Base-by-base conservation (phyloP, 1,140 invertebrate genomes). In the Drosophila nikananu region DNA sequence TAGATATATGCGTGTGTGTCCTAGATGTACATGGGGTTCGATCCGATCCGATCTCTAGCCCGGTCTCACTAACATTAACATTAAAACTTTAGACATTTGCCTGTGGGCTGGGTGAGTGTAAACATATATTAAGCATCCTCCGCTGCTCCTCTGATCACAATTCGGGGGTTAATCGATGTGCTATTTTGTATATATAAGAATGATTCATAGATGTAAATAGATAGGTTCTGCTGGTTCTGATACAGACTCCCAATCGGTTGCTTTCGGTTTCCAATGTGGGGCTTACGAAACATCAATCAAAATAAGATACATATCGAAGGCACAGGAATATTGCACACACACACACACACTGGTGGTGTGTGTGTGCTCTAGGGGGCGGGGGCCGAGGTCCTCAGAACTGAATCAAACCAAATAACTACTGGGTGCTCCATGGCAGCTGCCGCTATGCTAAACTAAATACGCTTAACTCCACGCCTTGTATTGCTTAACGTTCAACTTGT, bases 281-380 rank as follows among this genome's bases (percentile, higher is more conserved):
- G 32, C 19, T 12, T 12, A 60, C 44, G 41, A 71, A 70, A 49
- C 61, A 63, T 63, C 27, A 59, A 65, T 65, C 25, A 19, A 83
- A 77, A 77, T 75, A 46, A 81, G 78, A 77, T 84, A 77, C 77
- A 86, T 61, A 71, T 80, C 39, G 58, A 86, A 86, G 83, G 83
- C 83, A 86, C 83, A 86, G 83, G 83, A 86, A 82, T 86, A 75
- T 80, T 80, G 81, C 82, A 81, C 83, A 71, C 59, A 77, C 37
- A 8, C 21, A 17, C 15, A 10, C 17, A 3, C 39, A 4, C 4
- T 6, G 37, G 15, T 37, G 37, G 9, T 10, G n/a, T 17, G 23
- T 19, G 19, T 49, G 27, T 41, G 49, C 41, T 65, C 44, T 65
- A 65, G 52, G 65, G 81, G 76, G 59, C 30, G 51, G 62, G 80